These are phyloP conservation scores for Hartigia nigra DNA, from an alignment of 2,888 invertebrate genomes.

Conservation along the genomic window DNA sequence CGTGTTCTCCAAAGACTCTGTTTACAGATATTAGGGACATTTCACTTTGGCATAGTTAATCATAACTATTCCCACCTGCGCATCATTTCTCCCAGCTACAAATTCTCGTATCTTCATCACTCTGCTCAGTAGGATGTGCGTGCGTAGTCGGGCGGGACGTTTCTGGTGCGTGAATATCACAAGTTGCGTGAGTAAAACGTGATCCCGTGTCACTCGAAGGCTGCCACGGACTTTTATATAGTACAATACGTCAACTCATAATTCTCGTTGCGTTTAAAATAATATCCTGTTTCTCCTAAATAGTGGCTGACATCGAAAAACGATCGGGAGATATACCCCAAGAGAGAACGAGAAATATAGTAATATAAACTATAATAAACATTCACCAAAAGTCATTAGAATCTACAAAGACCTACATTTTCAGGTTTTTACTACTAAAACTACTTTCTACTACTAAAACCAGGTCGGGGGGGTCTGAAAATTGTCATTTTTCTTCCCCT, in stretches of 20 bases:
- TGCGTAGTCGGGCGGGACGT: background rate
- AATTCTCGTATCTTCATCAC: background rate
- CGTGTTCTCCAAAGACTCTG: background rate
- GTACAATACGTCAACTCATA: background rate
- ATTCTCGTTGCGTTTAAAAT: background rate
- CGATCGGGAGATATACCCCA: background rate
- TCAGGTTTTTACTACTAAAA: background rate
- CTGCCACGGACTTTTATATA: slow-evolving; percentile 14
- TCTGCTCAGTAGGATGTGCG: background rate
- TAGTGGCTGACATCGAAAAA: background rate
- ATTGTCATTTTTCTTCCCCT: background rate
- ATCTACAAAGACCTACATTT: background rate
- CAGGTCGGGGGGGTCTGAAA: background rate
- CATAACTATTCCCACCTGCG: background rate
- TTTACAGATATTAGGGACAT: background rate
- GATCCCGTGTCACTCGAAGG: slow-evolving; percentile 19
- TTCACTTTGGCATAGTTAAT: background rate
- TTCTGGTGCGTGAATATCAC: slow-evolving; percentile 5
- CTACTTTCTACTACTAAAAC: background rate
- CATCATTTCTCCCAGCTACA: background rate
- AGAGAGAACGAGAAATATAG: background rate
- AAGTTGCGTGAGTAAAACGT: slow-evolving; percentile 9
- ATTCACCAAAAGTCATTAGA: background rate
- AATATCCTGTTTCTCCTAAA: background rate
- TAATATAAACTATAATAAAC: background rate